phyloP scores from a whole-genome alignment of 2,888 invertebrate species.

The Yponomeuta cagnagella region DNA sequence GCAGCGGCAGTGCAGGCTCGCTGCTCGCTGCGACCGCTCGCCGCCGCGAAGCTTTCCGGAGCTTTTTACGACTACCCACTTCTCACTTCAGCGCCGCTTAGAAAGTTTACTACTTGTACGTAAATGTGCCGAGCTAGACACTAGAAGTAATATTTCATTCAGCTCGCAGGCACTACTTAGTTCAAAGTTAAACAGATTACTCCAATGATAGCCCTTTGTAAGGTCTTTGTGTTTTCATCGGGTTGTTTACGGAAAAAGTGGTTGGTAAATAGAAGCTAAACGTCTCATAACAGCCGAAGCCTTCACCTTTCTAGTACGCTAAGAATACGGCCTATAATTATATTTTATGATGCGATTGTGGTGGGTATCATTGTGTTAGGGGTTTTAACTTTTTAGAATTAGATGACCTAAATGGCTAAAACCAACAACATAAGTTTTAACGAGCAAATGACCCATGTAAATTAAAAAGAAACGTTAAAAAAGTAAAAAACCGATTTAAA shows the following conservation, averaged over 20 bases:
- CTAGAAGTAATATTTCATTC: not conserved
- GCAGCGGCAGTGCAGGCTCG: not conserved
- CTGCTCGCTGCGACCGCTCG: not conserved
- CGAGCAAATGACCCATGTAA: too few relatives aligned
- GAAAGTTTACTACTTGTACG: too few relatives aligned
- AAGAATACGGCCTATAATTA: not conserved
- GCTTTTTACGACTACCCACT: not conserved
- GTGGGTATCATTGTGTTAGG: too few relatives aligned
- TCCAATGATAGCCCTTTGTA: not conserved
- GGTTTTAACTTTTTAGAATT: too few relatives aligned
- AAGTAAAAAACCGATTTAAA: too few relatives aligned
- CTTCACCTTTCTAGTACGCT: not conserved
- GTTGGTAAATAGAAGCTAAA: not conserved
- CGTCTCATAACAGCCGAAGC: not conserved
- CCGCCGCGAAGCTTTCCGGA: not conserved
- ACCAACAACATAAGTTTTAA: too few relatives aligned
- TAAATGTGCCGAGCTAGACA: too few relatives aligned
- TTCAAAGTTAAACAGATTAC: not conserved
- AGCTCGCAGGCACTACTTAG: not conserved
- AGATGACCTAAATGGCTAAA: too few relatives aligned
- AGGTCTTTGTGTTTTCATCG: not conserved
- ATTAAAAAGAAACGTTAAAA: too few relatives aligned
- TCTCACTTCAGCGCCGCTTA: not conserved
- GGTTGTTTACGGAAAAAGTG: not conserved
- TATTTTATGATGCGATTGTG: too few relatives aligned